A percentile compares a stretch with the other conserved stretches of the same genome.
Evolutionary conservation across 1,140 invertebrate species (phyloP).

Genomic region (Lordiphosa stackelbergi): DNA sequence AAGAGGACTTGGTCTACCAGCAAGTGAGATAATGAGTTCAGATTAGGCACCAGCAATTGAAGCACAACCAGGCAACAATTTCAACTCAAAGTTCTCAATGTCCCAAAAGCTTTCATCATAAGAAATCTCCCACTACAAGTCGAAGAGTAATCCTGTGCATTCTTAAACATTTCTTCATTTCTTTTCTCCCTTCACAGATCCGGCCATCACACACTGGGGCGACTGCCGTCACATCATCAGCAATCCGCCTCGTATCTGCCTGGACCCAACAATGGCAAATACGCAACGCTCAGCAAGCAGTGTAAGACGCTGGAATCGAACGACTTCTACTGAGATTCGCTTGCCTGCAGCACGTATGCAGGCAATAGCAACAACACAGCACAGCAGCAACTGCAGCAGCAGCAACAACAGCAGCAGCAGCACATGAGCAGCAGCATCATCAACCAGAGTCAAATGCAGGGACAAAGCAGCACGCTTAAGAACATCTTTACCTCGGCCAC

Average conservation of each 20-base stretch:
- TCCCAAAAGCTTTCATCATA: no score
- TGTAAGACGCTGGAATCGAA: slow-evolving; percentile 95
- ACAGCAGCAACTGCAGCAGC: slow-evolving; percentile 60
- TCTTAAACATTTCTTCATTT: no score
- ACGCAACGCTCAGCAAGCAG: slow-evolving; percentile 94
- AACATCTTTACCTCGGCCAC: slow-evolving; percentile 74
- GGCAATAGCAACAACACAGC: slow-evolving; percentile 77
- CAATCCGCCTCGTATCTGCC: slow-evolving; percentile 69
- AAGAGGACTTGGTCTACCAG: no score
- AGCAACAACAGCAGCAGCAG: slow-evolving; percentile 45
- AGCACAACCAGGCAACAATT: no score
- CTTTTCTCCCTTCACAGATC: slow-evolving; percentile 42
- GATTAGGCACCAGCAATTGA: no score
- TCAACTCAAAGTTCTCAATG: no score
- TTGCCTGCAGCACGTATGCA: slow-evolving; percentile 79
- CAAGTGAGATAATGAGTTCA: no score
- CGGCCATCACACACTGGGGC: slow-evolving; percentile 79
- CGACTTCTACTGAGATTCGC: slow-evolving; percentile 94
- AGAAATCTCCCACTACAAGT: no score
- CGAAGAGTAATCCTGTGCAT: no score
- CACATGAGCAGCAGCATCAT: slow-evolving; percentile 41
- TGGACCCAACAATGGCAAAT: slow-evolving; percentile 86
- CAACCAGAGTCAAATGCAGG: slow-evolving; percentile 34
- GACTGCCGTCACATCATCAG: slow-evolving; percentile 77
- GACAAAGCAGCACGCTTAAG: slow-evolving; percentile 66